Evolutionary conservation across 2,113 vertebrate species (phyloP).

Genomic region (Toxostoma redivivum): DNA sequence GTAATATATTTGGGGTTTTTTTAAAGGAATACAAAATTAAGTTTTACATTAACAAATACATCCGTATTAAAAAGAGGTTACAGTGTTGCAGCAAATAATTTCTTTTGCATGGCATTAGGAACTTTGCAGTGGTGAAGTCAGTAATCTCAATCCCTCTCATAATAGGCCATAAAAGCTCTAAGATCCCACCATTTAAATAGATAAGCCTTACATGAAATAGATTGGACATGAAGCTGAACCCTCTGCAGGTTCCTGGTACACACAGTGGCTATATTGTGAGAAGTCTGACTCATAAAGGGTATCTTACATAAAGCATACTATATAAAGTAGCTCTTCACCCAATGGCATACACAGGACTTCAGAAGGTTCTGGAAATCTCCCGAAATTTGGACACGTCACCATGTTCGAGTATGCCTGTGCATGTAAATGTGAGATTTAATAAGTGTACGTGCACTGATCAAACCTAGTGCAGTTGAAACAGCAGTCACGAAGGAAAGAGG

Average conservation of each 20-base stretch:
- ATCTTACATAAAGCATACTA: constrained; percentile 20
- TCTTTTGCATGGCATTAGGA: not conserved
- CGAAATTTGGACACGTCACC: not conserved
- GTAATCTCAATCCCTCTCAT: not conserved
- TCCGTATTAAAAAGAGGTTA: not conserved
- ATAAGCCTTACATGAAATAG: not conserved
- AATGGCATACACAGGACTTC: not conserved
- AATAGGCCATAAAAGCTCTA: not conserved
- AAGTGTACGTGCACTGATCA: rapidly evolving
- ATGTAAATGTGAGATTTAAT: not conserved
- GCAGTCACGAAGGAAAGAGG: not conserved
- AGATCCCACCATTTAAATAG: not conserved
- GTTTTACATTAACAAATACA: not conserved
- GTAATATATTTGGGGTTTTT: not conserved
- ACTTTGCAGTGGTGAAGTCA: not conserved
- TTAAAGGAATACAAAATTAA: not conserved
- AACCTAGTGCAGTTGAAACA: not conserved
- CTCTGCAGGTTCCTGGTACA: not conserved
- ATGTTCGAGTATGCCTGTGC: not conserved
- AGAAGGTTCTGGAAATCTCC: not conserved
- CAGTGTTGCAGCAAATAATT: not conserved
- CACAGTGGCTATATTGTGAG: not conserved
- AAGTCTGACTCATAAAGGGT: constrained; percentile 36
- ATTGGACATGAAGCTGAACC: not conserved
- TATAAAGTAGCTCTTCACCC: constrained; percentile 1